Evolutionary conservation across 2,113 vertebrate species (phyloP).

Genomic region (Anoura caudifer): DNA sequence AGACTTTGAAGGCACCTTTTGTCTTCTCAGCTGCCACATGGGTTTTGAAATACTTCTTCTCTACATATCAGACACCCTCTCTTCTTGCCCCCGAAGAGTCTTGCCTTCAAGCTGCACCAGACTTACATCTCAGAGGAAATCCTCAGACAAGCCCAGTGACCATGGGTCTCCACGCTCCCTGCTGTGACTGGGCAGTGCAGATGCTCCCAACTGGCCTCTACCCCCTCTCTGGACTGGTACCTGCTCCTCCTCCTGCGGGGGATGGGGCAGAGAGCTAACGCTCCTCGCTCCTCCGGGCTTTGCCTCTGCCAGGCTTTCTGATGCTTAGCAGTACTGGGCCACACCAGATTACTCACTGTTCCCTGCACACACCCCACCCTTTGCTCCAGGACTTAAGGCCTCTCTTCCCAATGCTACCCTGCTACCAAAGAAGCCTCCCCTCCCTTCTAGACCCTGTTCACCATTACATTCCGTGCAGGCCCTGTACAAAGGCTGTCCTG

Average conservation of each 20-base stretch:
- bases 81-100: rapidly evolving
- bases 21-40: not conserved
- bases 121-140: not conserved
- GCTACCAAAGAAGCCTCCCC: rapidly evolving
- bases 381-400: not conserved
- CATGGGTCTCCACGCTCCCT: not conserved
- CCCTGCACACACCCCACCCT: slow-evolving; percentile 9
- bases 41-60: not conserved
- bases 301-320: not conserved
- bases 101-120: not conserved
- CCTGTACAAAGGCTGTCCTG: not conserved
- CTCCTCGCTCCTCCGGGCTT: not conserved
- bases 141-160: not conserved
- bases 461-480: not conserved
- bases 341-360: slow-evolving; percentile 45
- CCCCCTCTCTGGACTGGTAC: not conserved
- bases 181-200: not conserved
- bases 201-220: not conserved
- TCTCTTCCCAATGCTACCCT: not conserved
- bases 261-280: not conserved
- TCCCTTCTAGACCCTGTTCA: not conserved
- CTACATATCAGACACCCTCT: not conserved
- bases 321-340: not conserved
- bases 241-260: not conserved
- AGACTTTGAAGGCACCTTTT: not conserved